phyloP scores from a whole-genome alignment of 1,140 invertebrate genomes.

The Dendroctonus ponderosae region DNA sequence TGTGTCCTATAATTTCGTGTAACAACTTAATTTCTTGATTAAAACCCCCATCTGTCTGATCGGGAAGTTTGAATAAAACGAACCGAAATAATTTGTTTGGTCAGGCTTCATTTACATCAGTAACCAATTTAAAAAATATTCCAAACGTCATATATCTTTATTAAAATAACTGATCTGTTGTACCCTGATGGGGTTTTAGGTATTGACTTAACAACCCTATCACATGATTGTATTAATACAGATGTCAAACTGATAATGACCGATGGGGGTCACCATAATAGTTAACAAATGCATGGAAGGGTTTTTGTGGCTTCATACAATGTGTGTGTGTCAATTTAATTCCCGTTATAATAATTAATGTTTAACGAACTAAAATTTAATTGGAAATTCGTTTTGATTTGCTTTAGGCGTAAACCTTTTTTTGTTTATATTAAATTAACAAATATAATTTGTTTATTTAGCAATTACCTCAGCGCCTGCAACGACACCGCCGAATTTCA shows the following conservation, averaged over 20 bases:
- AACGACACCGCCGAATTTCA: no score
- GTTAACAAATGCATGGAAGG: background rate
- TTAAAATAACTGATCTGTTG: conserved; percentile 25
- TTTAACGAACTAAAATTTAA: no score
- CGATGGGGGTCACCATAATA: conserved; percentile 11
- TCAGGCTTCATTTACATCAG: conserved; percentile 18
- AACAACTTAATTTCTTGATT: background rate
- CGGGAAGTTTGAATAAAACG: conserved; percentile 9
- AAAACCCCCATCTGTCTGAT: conserved; percentile 14
- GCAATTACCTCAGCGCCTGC: no score
- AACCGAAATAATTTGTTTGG: conserved; percentile 24
- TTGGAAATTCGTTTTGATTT: no score
- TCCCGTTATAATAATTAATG: background rate
- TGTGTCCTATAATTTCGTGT: no score
- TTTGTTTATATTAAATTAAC: no score
- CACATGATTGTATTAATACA: background rate
- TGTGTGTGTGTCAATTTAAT: conserved; percentile 1
- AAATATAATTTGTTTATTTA: no score
- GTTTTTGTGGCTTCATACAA: conserved; percentile 3
- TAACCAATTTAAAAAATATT: conserved; percentile 3
- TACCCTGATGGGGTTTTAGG: conserved; percentile 15
- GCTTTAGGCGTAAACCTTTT: no score
- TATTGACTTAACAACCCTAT: conserved; percentile 27
- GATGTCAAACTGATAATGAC: conserved; percentile 9
- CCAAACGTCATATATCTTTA: conserved; percentile 20